Conservation (phyloP, 2,888 invertebrate species). For the Phoronis australis region DNA sequence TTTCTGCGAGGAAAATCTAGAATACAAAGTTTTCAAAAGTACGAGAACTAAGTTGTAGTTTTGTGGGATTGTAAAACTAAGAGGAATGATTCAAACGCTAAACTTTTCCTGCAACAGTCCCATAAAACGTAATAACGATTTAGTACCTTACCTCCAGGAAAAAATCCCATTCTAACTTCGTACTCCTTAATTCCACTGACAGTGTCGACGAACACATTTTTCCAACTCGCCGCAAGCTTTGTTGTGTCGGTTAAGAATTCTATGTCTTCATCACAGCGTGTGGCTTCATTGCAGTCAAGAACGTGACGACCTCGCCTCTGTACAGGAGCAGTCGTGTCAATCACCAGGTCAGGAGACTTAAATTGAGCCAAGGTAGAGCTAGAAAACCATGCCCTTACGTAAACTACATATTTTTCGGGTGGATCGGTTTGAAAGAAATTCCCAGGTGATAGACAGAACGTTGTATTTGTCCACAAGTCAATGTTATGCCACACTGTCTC, state of each 20-base stretch:
- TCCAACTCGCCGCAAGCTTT: conserved; percentile 1
- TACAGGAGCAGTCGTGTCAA: conserved; percentile 5
- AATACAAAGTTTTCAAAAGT: too few species aligned
- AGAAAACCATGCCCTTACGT: conserved; percentile 5
- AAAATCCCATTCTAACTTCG: conserved; percentile 7
- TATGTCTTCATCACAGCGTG: conserved; percentile 1
- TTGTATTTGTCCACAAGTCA: conserved; percentile 8
- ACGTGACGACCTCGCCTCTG: conserved; percentile 1
- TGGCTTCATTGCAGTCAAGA: neutral
- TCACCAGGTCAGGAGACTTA: neutral
- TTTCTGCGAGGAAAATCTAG: too few species aligned
- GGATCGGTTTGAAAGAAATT: conserved; percentile 6
- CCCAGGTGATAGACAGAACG: conserved; percentile 14
- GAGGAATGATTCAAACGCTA: too few species aligned
- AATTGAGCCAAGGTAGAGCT: neutral
- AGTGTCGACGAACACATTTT: conserved; percentile 2
- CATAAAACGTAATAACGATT: conserved; percentile 1
- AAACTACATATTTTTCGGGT: conserved; percentile 2
- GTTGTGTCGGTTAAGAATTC: neutral
- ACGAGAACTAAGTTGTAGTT: too few species aligned
- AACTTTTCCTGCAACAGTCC: too few species aligned
- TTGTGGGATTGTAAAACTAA: too few species aligned
- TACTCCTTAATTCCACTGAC: conserved; percentile 2
- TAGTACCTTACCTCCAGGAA: conserved; percentile 8
- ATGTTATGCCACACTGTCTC: conserved; percentile 20